Evolutionary conservation across 2,888 invertebrate species (phyloP), one percentile per base, ranked within the genome.

Genomic region (Thymelicus sylvestris): DNA sequence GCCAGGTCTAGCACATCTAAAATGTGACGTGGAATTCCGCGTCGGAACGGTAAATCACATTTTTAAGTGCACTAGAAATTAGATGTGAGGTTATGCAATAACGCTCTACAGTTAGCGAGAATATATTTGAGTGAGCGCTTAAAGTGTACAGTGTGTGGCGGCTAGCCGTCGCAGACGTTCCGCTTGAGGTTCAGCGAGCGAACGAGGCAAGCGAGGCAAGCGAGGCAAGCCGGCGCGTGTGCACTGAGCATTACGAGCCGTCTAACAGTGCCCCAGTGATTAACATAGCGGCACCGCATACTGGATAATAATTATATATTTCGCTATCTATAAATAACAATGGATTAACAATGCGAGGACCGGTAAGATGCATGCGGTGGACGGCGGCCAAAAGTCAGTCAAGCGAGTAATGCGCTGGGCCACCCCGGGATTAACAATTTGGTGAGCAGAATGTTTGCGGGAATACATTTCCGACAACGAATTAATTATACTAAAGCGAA

Each of bases 301-400:
- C 63, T 48, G 76, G 78, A 79, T 76, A 77, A 78, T 78, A 74
- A 76, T 79, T 75, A 81, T 81, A 78, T 80, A 82, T 78, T 77
- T 79, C 75, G 75, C 77, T 75, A 75, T 80, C 82, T 86, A 89
- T 88, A 87, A 88, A 90, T 89, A 89, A 84, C 84, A 84, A 84
- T 83, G 82, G 86, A 88, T 89, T 88, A 87, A 87, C 87, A 88
- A 86, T 84, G 80, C 78, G 80, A 79, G 78, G 81, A 80, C 74
- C 78, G 77, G 75, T 76, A 83, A 85, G 84, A 87, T 82, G 82
- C 84, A 89, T 84, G 83, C 77, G 80, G 86, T 90, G 90, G 89
- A 86, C 81, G 79, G 47, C 76, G 76, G 90, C 92, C 91, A 92
- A 92, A 78, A 86, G 81, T 81, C 85, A 84, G 75, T 83, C 75